A percentile compares a stretch with the other conserved stretches of the same genome.
phyloP scores from a whole-genome alignment of 1,140 invertebrate genomes.

The Aphelenchoides besseyi region DNA sequence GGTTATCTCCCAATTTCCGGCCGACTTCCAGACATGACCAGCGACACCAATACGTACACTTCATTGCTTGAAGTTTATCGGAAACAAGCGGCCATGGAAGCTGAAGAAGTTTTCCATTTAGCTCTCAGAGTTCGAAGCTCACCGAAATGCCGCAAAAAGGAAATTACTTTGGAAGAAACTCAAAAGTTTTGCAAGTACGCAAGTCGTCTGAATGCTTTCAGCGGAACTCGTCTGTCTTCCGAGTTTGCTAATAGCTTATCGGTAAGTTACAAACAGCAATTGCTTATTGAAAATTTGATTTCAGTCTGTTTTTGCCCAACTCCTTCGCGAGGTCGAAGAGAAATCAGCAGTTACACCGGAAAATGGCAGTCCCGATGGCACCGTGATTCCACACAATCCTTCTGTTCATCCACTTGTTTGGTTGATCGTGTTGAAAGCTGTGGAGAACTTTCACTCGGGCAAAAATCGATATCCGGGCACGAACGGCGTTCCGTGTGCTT shows the following conservation, averaged over 20 bases:
- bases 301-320: slow-evolving; percentile 5
- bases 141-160: neutral
- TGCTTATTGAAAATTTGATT: neutral
- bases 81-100: slow-evolving; percentile 33
- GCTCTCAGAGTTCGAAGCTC: neutral
- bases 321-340: neutral
- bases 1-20: slow-evolving; percentile 81
- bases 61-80: slow-evolving; percentile 71
- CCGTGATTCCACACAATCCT: neutral
- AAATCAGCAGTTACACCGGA: neutral
- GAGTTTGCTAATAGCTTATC: neutral
- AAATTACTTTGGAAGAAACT: slow-evolving; percentile 36
- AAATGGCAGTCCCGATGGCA: neutral
- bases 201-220: slow-evolving; percentile 14
- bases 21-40: slow-evolving; percentile 93
- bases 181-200: slow-evolving; percentile 50
- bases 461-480: slow-evolving; percentile 82
- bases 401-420: slow-evolving; percentile 68
- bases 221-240: neutral
- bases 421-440: slow-evolving; percentile 81
- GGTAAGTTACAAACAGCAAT: slow-evolving; percentile 3
- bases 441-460: slow-evolving; percentile 83
- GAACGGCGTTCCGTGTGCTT: slow-evolving; percentile 31
- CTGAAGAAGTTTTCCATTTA: slow-evolving; percentile 19
- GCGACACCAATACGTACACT: slow-evolving; percentile 87